Percentiles rank a stretch among this genome's conserved stretches.
phyloP scores from a whole-genome alignment of 2,113 vertebrate species.

The Sclerurus mexicanus region DNA sequence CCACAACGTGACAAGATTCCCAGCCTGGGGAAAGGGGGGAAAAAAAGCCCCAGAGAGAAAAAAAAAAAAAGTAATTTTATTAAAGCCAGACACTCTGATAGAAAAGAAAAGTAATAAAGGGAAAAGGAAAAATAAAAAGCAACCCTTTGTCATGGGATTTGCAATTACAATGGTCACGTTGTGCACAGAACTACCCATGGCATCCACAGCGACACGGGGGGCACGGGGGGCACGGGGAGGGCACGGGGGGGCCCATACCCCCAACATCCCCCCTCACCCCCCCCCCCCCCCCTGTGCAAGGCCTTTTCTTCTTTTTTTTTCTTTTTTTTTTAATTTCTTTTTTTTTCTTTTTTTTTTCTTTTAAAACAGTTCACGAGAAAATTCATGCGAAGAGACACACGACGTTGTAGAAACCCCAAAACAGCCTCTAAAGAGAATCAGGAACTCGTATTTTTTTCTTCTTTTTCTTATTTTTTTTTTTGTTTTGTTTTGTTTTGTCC shows the following conservation, averaged over 20 bases:
- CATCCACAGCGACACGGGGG: constrained; percentile 85
- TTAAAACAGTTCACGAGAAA: constrained; percentile 76
- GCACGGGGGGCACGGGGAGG: constrained; percentile 75
- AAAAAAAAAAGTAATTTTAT: constrained; percentile 49
- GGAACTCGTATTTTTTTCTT: neutral
- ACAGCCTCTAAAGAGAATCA: constrained; percentile 1
- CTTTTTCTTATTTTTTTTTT: neutral
- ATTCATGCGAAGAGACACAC: constrained; percentile 83
- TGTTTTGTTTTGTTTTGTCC: neutral
- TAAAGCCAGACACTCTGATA: constrained; percentile 54
- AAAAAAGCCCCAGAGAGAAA: neutral
- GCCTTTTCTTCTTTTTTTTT: neutral
- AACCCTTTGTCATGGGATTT: constrained; percentile 70
- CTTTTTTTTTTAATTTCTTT: neutral
- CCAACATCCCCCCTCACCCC: neutral
- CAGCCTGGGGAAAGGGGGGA: constrained; percentile 43
- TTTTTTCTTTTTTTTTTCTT: neutral
- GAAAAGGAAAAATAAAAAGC: constrained; percentile 73
- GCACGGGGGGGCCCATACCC: constrained; percentile 22
- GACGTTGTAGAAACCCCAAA: constrained; percentile 61
- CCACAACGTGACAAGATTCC: neutral
- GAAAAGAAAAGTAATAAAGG: constrained; percentile 37
- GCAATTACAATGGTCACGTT: constrained; percentile 80
- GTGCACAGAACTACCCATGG: constrained; percentile 84
- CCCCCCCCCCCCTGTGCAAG: neutral